Evolutionary conservation across 2,797 vertebrate species (phyloP), one percentile per base, ranked within the genome.

Genomic region (Siniperca scherzeri): DNA sequence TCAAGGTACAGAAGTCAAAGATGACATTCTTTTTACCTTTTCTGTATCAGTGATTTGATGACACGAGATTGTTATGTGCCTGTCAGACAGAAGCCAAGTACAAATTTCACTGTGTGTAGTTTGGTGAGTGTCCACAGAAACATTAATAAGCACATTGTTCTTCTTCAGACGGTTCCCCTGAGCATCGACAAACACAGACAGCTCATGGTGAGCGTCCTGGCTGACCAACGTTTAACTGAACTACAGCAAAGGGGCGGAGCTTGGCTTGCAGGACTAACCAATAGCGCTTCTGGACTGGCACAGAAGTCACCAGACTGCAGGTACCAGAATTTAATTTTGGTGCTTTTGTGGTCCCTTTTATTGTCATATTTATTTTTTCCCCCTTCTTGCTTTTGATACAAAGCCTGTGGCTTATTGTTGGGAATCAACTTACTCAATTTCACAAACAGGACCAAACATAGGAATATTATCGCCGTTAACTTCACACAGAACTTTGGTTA

Each of bases 201-300:
- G 84, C 96, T 97, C 36, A 96, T 98, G 94, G 93, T 90, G 75
- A 96, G 95, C 76, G 96, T 98, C 62, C 92, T 98, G 80, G 96
- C 94, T 17, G 97, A 98, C 92, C 95, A 96, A 30, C 94, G 96
- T 48, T 74, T 98, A 59, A 97, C 96, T 0, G 96, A 96, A 19
- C 95, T 97, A 27, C 97, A 98, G 92, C 94, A 95, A 74, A 96
- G 95, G 11, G 97, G 97, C 1, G 97, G 97, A 11, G 95, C 97
- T 48, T 96, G 97, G 94, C 93, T 98, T 4, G 97, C 97, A n/a
- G 96, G 95, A 30, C 89, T 97, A 82, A 92, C 93, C 80, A 96
- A 94, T 59, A 92, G 94, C 19, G 44, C 93, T 0, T 80, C 95
- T 10, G 95, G 94, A 75, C 74, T 96, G 80, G 94, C 94, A 7